Evolutionary conservation across 2,888 invertebrate genomes (phyloP).

Genomic region (Plagodis pulveraria): DNA sequence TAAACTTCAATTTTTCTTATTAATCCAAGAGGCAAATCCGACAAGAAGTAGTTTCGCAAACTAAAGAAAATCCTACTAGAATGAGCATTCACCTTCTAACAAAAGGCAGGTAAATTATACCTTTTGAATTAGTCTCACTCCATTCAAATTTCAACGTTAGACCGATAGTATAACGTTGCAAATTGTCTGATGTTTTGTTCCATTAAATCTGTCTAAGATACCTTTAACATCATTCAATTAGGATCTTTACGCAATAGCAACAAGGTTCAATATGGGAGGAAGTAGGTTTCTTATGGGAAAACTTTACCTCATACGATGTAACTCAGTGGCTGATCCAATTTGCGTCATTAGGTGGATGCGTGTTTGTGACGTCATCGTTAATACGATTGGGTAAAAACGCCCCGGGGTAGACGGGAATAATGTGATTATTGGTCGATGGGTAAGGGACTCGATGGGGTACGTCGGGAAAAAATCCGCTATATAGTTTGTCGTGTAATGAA

Average conservation of each 20-base stretch:
- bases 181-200: neutral
- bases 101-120: conserved; percentile 24
- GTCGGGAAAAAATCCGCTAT: conserved; percentile 4
- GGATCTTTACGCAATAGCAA: conserved; percentile 1
- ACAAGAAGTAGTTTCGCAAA: conserved; percentile 9
- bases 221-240: neutral
- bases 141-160: conserved; percentile 4
- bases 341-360: conserved; percentile 26
- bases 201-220: conserved; percentile 3
- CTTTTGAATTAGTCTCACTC: conserved; percentile 1
- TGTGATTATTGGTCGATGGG: conserved; percentile 18
- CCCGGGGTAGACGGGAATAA: conserved; percentile 14
- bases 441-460: conserved; percentile 10
- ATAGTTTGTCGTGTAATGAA: neutral
- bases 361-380: conserved; percentile 36
- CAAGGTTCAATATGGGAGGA: conserved; percentile 1
- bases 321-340: conserved; percentile 33
- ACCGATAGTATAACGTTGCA: neutral
- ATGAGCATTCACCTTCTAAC: conserved; percentile 13
- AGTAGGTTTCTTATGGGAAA: neutral
- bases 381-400: conserved; percentile 25
- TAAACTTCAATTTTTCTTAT: neutral
- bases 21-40: conserved; percentile 17
- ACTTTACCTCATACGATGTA: conserved; percentile 17
- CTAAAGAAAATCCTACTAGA: conserved; percentile 18